Conservation (phyloP, 2,113 vertebrate species). For the western clawed frog (Xenopus tropicalis) region UCB_Xtro_10.0 CM004443.2:61421001-61421500, state of each 20-base stretch:
- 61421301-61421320: neutral
- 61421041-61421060: too few relatives aligned
- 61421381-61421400: constrained; percentile 11
- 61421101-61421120: constrained; percentile 19
- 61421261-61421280: constrained; percentile 5
- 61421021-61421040: neutral
- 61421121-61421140: constrained; percentile 3
- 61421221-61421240: constrained; percentile 14
- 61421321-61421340: neutral
- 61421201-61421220: constrained; percentile 4
- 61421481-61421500: too few relatives aligned
- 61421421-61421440: too few relatives aligned
- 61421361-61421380: constrained; percentile 1
- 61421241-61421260: constrained; percentile 25
- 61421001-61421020: neutral
- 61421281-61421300: neutral
- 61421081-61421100: constrained; percentile 33
- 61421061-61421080: constrained; percentile 20
- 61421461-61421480: too few relatives aligned
- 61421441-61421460: too few relatives aligned
- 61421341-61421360: neutral
- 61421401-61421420: constrained; percentile 2
- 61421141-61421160: constrained; percentile 14
- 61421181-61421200: constrained; percentile 7
- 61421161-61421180: constrained; percentile 28